Percentiles rank a stretch among this genome's conserved stretches.
Evolutionary conservation across 2,888 invertebrate genomes (phyloP).

Genomic region (Noctua fimbriata): DNA sequence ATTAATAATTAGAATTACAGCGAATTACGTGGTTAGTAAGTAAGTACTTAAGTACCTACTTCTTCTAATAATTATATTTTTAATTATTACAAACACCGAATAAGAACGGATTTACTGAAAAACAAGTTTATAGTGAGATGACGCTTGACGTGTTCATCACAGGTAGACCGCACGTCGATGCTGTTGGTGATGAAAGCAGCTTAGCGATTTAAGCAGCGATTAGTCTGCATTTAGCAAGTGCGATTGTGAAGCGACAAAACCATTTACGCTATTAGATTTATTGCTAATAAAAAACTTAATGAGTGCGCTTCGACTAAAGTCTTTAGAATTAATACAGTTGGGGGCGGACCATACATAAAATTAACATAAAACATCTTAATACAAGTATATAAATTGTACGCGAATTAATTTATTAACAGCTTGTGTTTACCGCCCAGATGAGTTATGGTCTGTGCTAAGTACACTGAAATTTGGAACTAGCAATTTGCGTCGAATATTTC

Average conservation of each 20-base stretch:
- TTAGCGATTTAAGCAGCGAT: slow-evolving; percentile 72
- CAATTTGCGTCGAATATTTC: slow-evolving; percentile 33
- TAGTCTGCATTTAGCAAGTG: slow-evolving; percentile 70
- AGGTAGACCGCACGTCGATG: slow-evolving; percentile 42
- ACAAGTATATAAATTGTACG: slow-evolving; percentile 82
- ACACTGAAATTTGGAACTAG: slow-evolving; percentile 54
- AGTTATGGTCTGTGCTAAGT: slow-evolving; percentile 71
- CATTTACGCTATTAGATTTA: slow-evolving; percentile 82
- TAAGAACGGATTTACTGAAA: slow-evolving; percentile 16
- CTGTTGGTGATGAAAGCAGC: slow-evolving; percentile 51
- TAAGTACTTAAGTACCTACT: too few relatives aligned
- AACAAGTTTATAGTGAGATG: neutral
- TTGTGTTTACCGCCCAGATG: slow-evolving; percentile 76
- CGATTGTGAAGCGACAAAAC: slow-evolving; percentile 74
- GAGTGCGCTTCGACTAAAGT: slow-evolving; percentile 75
- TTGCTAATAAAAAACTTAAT: slow-evolving; percentile 84
- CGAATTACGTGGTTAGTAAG: neutral
- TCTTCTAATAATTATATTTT: neutral
- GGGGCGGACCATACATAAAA: slow-evolving; percentile 85
- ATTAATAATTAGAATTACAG: neutral
- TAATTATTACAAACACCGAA: neutral
- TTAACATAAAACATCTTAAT: slow-evolving; percentile 86
- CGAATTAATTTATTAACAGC: slow-evolving; percentile 81
- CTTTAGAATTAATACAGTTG: slow-evolving; percentile 77
- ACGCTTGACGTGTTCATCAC: slow-evolving; percentile 36